Conservation (phyloP, 2,888 invertebrate genomes). For the Disparrhopalites patrizii region DNA sequence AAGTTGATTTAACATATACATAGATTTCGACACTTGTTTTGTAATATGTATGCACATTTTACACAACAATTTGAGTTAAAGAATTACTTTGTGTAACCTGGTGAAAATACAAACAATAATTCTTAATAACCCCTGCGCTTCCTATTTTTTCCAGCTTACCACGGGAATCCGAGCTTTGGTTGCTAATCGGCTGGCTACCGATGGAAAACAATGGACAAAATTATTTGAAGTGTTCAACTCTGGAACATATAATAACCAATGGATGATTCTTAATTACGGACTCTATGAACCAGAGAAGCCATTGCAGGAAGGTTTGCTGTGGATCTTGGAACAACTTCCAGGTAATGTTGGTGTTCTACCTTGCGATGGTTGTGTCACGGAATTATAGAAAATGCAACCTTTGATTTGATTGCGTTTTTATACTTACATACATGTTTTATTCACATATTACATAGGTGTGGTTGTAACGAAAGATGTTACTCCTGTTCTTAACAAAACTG, state of each 20-base stretch:
- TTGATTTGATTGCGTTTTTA: background rate
- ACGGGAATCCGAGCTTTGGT: constrained; percentile 74
- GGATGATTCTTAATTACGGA: constrained; percentile 71
- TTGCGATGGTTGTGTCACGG: background rate
- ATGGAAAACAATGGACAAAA: constrained; percentile 69
- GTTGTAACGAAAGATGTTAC: constrained; percentile 66
- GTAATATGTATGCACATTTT: too few relatives aligned
- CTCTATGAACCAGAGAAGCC: constrained; percentile 56
- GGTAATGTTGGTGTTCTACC: constrained; percentile 52
- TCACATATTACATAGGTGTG: constrained; percentile 50
- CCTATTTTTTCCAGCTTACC: constrained; percentile 56
- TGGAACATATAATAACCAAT: constrained; percentile 80
- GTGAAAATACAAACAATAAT: too few relatives aligned
- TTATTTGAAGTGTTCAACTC: constrained; percentile 68
- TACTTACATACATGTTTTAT: background rate
- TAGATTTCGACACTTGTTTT: too few relatives aligned
- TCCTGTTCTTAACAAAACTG: constrained; percentile 59
- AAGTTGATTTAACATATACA: too few relatives aligned
- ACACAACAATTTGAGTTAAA: too few relatives aligned
- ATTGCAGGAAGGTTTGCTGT: constrained; percentile 56
- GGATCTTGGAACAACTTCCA: constrained; percentile 75
- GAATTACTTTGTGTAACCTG: too few relatives aligned
- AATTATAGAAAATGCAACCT: background rate
- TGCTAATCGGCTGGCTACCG: constrained; percentile 72
- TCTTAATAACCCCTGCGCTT: too few relatives aligned